A percentile compares a stretch with the other conserved stretches of the same genome.
phyloP scores from a whole-genome alignment of 1,140 invertebrate species.

The Trigoniulus corallinus region DNA sequence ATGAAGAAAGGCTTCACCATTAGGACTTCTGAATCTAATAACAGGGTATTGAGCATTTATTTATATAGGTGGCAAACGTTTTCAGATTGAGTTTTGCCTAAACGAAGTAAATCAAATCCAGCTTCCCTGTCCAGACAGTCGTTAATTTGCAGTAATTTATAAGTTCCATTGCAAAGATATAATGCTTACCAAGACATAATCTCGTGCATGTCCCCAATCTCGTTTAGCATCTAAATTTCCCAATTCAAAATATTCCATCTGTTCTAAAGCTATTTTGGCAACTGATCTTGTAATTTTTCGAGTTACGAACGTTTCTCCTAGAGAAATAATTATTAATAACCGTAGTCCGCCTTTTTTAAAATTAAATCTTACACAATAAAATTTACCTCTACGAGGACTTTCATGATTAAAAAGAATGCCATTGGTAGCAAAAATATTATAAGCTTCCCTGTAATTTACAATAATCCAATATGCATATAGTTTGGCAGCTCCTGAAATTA shows the following conservation, averaged over 20 bases:
- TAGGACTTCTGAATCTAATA: too few species aligned
- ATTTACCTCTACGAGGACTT: slow-evolving; percentile 72
- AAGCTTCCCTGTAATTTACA: slow-evolving; percentile 94
- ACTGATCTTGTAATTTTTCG: slow-evolving; percentile 95
- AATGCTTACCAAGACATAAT: slow-evolving; percentile 91
- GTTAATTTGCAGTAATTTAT: too few species aligned
- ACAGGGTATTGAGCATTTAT: too few species aligned
- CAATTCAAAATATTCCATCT: slow-evolving; percentile 72
- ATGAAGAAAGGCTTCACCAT: too few species aligned
- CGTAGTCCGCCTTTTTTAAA: background rate
- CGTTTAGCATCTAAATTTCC: slow-evolving; percentile 91
- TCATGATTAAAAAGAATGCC: slow-evolving; percentile 99
- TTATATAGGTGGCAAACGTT: too few species aligned
- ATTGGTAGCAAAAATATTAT: slow-evolving; percentile 95
- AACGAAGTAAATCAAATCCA: too few species aligned
- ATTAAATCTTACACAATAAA: background rate
- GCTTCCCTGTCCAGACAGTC: too few species aligned
- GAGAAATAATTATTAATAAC: slow-evolving; percentile 6
- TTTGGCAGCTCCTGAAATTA: slow-evolving; percentile 76
- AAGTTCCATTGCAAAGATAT: too few species aligned
- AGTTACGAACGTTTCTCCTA: slow-evolving; percentile 92
- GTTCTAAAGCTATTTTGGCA: slow-evolving; percentile 82
- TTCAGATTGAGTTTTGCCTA: too few species aligned
- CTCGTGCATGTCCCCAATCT: slow-evolving; percentile 98
- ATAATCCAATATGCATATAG: slow-evolving; percentile 98